Evolutionary conservation across 2,888 invertebrate genomes (phyloP).

Genomic region (Oscheius sp.): DNA sequence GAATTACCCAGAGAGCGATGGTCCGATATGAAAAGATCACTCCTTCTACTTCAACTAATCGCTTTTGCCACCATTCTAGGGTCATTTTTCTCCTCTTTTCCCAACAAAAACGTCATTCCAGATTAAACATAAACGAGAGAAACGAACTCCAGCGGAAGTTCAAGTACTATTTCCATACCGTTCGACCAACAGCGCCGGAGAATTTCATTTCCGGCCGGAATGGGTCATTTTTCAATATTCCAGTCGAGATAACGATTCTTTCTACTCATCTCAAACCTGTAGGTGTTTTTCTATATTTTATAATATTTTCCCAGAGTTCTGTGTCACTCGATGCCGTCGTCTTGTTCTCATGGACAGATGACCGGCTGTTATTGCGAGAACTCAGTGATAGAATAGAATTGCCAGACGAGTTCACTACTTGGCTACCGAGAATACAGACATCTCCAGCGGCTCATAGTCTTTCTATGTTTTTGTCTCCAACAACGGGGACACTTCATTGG

Average conservation of each 20-base stretch:
- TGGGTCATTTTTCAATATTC: constrained; percentile 59
- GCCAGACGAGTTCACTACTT: constrained; percentile 48
- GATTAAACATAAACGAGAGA: constrained; percentile 62
- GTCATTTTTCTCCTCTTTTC: constrained; percentile 4
- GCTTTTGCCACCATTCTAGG: constrained; percentile 8
- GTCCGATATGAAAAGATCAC: constrained; percentile 29
- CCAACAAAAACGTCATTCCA: constrained; percentile 35
- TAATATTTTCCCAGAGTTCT: constrained; percentile 44
- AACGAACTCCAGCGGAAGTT: constrained; percentile 68
- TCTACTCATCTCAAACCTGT: constrained; percentile 45
- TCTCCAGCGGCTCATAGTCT: constrained; percentile 32
- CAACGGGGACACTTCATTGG: constrained; percentile 38
- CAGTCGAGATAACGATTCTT: constrained; percentile 47
- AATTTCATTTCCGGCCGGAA: constrained; percentile 53
- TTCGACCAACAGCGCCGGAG: constrained; percentile 62
- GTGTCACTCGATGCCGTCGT: constrained; percentile 60
- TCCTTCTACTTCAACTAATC: constrained; percentile 17
- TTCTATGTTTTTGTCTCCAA: constrained; percentile 42
- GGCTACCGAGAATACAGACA: constrained; percentile 41
- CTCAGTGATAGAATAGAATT: constrained; percentile 63
- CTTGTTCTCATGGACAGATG: constrained; percentile 63
- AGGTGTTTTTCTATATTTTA: too few species aligned
- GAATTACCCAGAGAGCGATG: constrained; percentile 21
- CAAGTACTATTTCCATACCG: constrained; percentile 68
- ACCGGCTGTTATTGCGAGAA: constrained; percentile 67